Evolutionary conservation across 2,113 vertebrate species (phyloP).

Genomic region (Clupea harengus): DNA sequence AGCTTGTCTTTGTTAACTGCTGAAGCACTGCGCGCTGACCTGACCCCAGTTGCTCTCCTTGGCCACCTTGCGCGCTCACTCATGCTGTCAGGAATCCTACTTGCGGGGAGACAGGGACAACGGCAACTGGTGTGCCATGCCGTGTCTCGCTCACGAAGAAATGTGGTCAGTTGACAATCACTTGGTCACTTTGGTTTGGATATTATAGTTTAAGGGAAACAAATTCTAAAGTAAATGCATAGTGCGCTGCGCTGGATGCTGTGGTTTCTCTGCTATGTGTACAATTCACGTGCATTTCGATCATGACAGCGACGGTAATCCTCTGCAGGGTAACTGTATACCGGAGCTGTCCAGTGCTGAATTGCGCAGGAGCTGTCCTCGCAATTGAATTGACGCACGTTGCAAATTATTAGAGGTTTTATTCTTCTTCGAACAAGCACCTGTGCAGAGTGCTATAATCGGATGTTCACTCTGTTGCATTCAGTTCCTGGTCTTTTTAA

Average conservation of each 20-base stretch:
- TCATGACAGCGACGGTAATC: neutral
- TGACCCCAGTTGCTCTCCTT: conserved; percentile 52
- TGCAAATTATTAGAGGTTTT: neutral
- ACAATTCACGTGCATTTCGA: neutral
- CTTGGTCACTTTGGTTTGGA: neutral
- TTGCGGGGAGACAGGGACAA: conserved; percentile 43
- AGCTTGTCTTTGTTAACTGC: conserved; percentile 63
- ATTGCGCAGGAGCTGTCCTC: conserved; percentile 44
- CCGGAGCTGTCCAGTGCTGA: neutral
- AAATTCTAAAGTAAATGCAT: neutral
- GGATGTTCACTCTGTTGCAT: neutral
- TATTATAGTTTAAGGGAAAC: neutral
- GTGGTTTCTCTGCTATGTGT: neutral
- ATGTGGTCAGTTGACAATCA: conserved; percentile 55
- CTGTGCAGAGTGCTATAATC: conserved; percentile 16
- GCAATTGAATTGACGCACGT: conserved; percentile 52
- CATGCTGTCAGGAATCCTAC: conserved; percentile 58
- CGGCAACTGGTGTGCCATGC: conserved; percentile 50
- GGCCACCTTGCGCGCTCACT: conserved; percentile 48
- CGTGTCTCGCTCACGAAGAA: conserved; percentile 47
- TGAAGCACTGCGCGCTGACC: conserved; percentile 52
- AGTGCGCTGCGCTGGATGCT: neutral
- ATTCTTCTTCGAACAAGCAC: neutral
- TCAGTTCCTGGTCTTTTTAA: neutral
- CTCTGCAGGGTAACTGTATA: neutral